Conservation (phyloP, 2,113 vertebrate species). For the Xiphophorus couchianus region DNA sequence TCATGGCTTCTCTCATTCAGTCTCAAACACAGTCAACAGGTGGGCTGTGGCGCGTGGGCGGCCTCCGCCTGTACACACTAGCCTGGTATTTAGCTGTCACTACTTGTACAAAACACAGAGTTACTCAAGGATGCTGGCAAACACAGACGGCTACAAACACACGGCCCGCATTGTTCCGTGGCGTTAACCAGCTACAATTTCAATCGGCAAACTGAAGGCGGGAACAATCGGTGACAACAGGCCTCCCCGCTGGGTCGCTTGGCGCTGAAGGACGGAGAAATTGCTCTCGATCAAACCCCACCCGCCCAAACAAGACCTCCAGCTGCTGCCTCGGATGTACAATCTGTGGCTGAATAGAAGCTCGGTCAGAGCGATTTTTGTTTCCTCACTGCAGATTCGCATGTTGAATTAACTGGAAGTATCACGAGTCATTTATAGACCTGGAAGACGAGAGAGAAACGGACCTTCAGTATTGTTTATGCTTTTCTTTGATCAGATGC, state of each 20-base stretch:
- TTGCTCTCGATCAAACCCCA: not conserved
- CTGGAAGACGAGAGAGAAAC: no score
- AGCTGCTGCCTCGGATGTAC: not conserved
- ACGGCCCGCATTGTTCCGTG: not conserved
- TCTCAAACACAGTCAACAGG: slow-evolving; percentile 41
- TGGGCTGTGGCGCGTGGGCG: slow-evolving; percentile 45
- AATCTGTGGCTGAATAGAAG: not conserved
- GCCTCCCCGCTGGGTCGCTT: not conserved
- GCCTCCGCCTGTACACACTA: slow-evolving; percentile 35
- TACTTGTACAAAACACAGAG: slow-evolving; percentile 38
- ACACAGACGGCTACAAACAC: slow-evolving; percentile 16
- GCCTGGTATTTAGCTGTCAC: slow-evolving; percentile 58
- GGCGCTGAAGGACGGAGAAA: not conserved
- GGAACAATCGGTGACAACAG: not conserved
- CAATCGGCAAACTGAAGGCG: not conserved
- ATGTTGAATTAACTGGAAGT: not conserved
- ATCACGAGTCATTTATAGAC: no score
- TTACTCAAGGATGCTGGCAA: slow-evolving; percentile 34
- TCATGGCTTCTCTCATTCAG: slow-evolving; percentile 34
- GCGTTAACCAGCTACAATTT: not conserved
- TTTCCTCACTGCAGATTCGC: not conserved
- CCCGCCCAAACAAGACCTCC: not conserved
- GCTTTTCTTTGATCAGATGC: no score
- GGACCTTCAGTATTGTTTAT: no score
- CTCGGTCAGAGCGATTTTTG: not conserved